A percentile compares a stretch with the other conserved stretches of the same genome.
These are phyloP conservation scores for Syngnathus floridae DNA, from an alignment of 2,113 vertebrate species.

Conservation along the genomic window DNA sequence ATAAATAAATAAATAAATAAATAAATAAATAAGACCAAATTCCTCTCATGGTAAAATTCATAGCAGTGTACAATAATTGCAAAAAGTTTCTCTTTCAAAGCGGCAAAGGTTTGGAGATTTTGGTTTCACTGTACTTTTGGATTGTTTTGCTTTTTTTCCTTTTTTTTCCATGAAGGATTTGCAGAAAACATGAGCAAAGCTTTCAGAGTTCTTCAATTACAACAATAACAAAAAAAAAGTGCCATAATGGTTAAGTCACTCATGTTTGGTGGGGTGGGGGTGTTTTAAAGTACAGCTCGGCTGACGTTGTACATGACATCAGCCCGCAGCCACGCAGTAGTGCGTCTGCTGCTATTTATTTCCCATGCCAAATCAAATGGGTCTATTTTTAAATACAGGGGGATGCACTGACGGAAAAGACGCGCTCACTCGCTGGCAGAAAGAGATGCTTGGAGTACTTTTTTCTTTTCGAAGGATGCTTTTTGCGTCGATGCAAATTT, in stretches of 20 bases:
- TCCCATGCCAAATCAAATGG: slow-evolving; percentile 11
- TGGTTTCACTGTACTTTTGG: too few relatives aligned
- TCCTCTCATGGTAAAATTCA: too few relatives aligned
- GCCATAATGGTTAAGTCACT: neutral
- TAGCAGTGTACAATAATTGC: too few relatives aligned
- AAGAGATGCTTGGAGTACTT: slow-evolving; percentile 1
- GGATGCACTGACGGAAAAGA: slow-evolving; percentile 8
- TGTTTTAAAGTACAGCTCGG: neutral
- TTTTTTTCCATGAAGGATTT: too few relatives aligned
- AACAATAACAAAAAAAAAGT: neutral
- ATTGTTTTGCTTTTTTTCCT: too few relatives aligned
- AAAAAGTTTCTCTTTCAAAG: too few relatives aligned
- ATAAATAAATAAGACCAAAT: too few relatives aligned
- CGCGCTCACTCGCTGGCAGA: neutral
- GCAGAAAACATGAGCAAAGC: neutral
- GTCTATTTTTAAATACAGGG: slow-evolving; percentile 36
- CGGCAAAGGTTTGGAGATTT: too few relatives aligned
- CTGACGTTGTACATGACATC: slow-evolving; percentile 47
- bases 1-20: too few relatives aligned
- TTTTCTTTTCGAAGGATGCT: slow-evolving; percentile 19
- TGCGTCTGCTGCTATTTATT: slow-evolving; percentile 61
- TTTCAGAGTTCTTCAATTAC: neutral
- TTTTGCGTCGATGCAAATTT: slow-evolving; percentile 57
- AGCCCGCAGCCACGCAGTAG: slow-evolving; percentile 41
- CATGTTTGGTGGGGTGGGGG: neutral